phyloP scores from a whole-genome alignment of 2,797 vertebrate species.

The Lagorchestes hirsutus region DNA sequence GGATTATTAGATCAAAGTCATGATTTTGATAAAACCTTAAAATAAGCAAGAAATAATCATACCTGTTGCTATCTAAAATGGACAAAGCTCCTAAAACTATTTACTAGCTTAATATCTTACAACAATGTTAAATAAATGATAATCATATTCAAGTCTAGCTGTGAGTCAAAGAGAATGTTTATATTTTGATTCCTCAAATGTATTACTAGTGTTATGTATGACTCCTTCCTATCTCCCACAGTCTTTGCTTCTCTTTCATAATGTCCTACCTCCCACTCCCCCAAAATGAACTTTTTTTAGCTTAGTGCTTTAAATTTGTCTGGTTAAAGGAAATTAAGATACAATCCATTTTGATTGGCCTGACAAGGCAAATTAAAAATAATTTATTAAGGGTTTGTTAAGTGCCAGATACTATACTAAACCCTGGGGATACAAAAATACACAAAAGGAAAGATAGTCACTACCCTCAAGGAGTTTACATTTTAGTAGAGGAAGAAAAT shows the following conservation, averaged over 20 bases:
- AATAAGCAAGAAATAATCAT: background rate
- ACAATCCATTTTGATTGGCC: background rate
- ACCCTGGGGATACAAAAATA: background rate
- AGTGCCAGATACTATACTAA: background rate
- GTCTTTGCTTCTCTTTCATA: background rate
- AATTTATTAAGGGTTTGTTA: background rate
- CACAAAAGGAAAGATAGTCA: background rate
- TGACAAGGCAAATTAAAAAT: background rate
- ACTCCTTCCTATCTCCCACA: background rate
- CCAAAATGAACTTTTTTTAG: background rate
- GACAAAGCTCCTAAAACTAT: background rate
- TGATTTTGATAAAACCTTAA: background rate
- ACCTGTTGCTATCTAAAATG: background rate
- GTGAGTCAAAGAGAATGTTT: background rate
- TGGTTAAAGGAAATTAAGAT: background rate
- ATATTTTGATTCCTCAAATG: background rate
- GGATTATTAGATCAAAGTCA: conserved; percentile 55
- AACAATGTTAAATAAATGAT: background rate
- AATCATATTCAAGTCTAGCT: background rate
- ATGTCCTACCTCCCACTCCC: background rate
- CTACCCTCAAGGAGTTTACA: background rate
- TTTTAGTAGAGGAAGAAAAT: background rate
- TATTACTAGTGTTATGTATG: background rate
- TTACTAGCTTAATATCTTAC: background rate
- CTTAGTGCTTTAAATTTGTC: background rate